phyloP scores from a whole-genome alignment of 2,113 vertebrate genomes.

The Micronycteris hirsuta region DNA sequence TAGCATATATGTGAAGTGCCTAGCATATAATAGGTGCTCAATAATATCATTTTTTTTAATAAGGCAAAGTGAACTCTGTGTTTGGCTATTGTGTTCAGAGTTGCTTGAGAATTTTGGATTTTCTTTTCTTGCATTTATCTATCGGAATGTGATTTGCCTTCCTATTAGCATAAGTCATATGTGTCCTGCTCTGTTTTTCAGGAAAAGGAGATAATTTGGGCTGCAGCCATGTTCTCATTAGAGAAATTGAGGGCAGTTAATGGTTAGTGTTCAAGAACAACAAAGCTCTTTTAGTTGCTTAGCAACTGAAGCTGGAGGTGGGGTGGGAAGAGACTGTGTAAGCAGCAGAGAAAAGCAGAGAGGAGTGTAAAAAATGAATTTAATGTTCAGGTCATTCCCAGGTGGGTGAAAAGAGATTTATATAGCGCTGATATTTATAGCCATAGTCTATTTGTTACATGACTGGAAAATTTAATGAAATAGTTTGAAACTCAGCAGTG shows the following conservation, averaged over 20 bases:
- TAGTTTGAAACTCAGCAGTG: slow-evolving; percentile 6
- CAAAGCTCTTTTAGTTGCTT: slow-evolving; percentile 30
- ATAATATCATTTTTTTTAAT: not conserved
- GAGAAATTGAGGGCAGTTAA: not conserved
- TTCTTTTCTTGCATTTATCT: not conserved
- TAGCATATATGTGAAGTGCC: not conserved
- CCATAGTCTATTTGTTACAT: not conserved
- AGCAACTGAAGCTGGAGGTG: slow-evolving; percentile 31
- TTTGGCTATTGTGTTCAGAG: not conserved
- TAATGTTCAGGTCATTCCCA: not conserved
- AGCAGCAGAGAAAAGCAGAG: not conserved
- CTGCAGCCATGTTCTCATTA: slow-evolving; percentile 31
- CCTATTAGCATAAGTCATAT: not conserved
- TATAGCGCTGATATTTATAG: not conserved
- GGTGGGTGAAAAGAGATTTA: not conserved
- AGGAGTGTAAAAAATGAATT: not conserved
- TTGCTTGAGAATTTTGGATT: not conserved
- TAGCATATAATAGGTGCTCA: not conserved
- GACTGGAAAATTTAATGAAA: slow-evolving; percentile 13
- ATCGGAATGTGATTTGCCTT: not conserved
- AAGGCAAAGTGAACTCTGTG: not conserved
- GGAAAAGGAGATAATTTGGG: slow-evolving; percentile 40
- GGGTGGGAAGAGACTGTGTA: not conserved
- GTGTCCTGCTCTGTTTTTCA: slow-evolving; percentile 26
- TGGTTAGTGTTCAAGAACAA: not conserved